Percentiles rank a stretch among this genome's conserved stretches.
phyloP scores from a whole-genome alignment of 2,113 vertebrate species.

The Manacus vitellinus region DNA sequence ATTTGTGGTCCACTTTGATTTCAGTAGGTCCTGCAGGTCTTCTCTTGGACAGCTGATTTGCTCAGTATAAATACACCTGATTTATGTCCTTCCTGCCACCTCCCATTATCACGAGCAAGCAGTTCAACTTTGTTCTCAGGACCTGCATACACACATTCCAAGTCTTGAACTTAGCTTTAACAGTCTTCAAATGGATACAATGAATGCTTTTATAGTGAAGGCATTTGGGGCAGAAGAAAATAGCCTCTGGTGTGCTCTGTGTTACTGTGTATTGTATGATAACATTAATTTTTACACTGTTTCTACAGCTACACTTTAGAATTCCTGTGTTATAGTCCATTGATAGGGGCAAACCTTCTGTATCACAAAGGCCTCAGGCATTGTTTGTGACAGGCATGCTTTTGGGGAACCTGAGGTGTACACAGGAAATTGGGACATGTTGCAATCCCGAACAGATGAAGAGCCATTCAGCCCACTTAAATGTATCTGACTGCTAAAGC shows the following conservation, averaged over 20 bases:
- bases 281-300: not conserved
- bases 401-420: not conserved
- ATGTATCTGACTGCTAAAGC: not conserved
- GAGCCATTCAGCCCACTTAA: not conserved
- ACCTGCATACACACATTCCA: not conserved
- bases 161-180: not conserved
- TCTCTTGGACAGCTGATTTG: not conserved
- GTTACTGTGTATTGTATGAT: not conserved
- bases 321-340: not conserved
- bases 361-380: not conserved
- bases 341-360: not conserved
- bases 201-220: not conserved
- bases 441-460: not conserved
- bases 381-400: not conserved
- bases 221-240: not conserved
- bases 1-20: not conserved
- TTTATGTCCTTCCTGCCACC: not conserved
- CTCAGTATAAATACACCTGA: not conserved
- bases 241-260: not conserved
- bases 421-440: not conserved
- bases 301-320: not conserved
- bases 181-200: not conserved
- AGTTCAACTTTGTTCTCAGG: not conserved
- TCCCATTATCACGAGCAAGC: fast-evolving
- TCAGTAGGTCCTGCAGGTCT: not conserved